A percentile compares a stretch with the other conserved stretches of the same genome.
phyloP scores from a whole-genome alignment of 2,888 invertebrate genomes.

The Petrolisthes cinctipes region DNA sequence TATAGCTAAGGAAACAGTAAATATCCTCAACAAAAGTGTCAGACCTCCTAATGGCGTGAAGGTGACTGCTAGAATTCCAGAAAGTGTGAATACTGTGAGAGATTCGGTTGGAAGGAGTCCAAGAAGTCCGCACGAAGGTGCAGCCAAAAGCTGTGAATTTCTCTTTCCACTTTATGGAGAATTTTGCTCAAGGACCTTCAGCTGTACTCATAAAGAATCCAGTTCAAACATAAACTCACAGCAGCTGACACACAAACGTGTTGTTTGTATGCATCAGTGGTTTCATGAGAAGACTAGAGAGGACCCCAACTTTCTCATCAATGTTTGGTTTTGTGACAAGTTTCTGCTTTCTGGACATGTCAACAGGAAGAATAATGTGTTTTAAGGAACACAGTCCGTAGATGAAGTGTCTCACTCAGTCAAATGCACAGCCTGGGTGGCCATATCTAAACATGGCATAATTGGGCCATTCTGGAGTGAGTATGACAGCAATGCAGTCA shows the following conservation, averaged over 20 bases:
- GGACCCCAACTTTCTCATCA: constrained; percentile 28
- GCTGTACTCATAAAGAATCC: constrained; percentile 16
- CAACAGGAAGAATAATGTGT: constrained; percentile 47
- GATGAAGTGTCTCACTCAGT: constrained; percentile 21
- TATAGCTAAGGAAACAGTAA: constrained; percentile 7
- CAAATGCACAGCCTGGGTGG: constrained; percentile 55
- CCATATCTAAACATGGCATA: constrained; percentile 47
- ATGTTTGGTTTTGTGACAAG: constrained; percentile 55
- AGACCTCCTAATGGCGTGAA: neutral
- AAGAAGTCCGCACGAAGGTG: constrained; percentile 25
- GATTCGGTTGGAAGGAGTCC: constrained; percentile 7
- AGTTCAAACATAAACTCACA: constrained; percentile 24
- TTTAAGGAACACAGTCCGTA: constrained; percentile 38
- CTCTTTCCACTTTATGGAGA: neutral
- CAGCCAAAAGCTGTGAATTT: constrained; percentile 15
- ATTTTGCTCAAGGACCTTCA: constrained; percentile 9
- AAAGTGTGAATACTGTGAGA: constrained; percentile 20
- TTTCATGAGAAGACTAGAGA: constrained; percentile 22
- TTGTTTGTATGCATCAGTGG: constrained; percentile 27
- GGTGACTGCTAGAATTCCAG: constrained; percentile 11
- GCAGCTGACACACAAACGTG: constrained; percentile 16
- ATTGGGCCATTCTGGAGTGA: constrained; percentile 5
- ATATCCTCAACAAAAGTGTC: neutral
- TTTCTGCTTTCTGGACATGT: constrained; percentile 52
- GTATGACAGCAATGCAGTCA: no score